Conservation (phyloP, 1,140 invertebrate species). For the Bathynomus jamesi region DNA sequence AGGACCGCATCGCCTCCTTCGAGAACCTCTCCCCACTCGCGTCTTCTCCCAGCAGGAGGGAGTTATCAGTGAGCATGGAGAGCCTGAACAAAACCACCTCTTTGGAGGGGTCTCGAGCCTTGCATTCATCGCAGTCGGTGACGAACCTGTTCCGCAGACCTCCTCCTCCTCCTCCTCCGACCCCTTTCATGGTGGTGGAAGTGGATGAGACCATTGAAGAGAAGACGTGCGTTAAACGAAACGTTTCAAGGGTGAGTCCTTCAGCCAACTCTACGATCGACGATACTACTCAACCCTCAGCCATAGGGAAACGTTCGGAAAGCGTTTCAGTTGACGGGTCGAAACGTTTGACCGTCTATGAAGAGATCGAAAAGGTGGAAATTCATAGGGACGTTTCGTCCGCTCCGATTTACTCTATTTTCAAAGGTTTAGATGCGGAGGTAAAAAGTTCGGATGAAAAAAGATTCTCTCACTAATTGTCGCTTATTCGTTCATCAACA, state of each 20-base stretch:
- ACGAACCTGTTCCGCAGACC: slow-evolving; percentile 14
- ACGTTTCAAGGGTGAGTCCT: slow-evolving; percentile 19
- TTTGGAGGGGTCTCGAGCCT: slow-evolving; percentile 1
- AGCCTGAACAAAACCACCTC: slow-evolving; percentile 16
- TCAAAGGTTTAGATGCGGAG: too few species aligned
- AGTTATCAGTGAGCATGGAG: slow-evolving; percentile 32
- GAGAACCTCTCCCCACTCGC: slow-evolving; percentile 20
- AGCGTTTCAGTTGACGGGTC: too few species aligned
- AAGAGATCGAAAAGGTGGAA: slow-evolving; percentile 32
- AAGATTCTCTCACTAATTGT: too few species aligned
- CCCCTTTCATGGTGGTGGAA: slow-evolving; percentile 27
- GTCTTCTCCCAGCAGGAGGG: slow-evolving; percentile 10
- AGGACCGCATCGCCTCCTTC: slow-evolving; percentile 37
- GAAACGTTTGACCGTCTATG: slow-evolving; percentile 34
- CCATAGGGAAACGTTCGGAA: background rate
- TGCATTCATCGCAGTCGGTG: slow-evolving; percentile 21
- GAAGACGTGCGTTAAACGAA: slow-evolving; percentile 14
- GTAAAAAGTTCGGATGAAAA: too few species aligned
- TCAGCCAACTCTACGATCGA: too few species aligned
- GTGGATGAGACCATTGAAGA: slow-evolving; percentile 17
- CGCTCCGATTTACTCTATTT: slow-evolving; percentile 35
- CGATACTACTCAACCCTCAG: background rate
- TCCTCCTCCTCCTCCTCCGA: slow-evolving; percentile 10
- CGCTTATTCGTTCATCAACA: too few species aligned
- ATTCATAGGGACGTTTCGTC: slow-evolving; percentile 29